Evolutionary conservation across 2,888 invertebrate genomes (phyloP).

Genomic region (Phoenoteleia sp.): DNA sequence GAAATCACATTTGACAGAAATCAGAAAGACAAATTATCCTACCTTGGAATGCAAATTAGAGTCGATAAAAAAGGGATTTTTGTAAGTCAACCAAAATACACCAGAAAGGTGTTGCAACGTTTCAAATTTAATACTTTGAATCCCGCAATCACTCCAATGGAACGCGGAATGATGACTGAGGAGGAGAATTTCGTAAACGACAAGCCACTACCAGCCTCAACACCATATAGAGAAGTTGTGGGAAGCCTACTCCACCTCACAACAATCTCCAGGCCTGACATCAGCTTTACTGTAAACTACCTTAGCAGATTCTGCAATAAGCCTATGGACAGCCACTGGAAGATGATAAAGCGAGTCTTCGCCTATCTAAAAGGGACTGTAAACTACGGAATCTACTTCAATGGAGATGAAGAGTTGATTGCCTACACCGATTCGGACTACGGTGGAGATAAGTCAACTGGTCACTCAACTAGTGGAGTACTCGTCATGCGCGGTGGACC

Average conservation of each 20-base stretch:
- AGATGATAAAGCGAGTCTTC: slow-evolving; percentile 70
- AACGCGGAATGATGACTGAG: slow-evolving; percentile 75
- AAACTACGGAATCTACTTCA: slow-evolving; percentile 74
- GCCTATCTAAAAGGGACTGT: slow-evolving; percentile 69
- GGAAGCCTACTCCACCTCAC: slow-evolving; percentile 66
- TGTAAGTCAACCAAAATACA: slow-evolving; percentile 76
- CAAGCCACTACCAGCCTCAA: slow-evolving; percentile 38
- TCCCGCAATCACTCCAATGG: slow-evolving; percentile 74
- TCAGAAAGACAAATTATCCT: slow-evolving; percentile 51
- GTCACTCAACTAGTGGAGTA: background rate
- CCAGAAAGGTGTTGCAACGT: slow-evolving; percentile 54
- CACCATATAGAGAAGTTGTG: slow-evolving; percentile 69
- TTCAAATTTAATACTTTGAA: slow-evolving; percentile 20
- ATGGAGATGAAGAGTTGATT: too few relatives aligned
- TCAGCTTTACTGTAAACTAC: slow-evolving; percentile 52
- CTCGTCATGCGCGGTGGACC: background rate
- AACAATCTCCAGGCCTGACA: slow-evolving; percentile 78
- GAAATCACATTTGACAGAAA: background rate
- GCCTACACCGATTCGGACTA: slow-evolving; percentile 71
- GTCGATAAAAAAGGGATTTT: slow-evolving; percentile 73
- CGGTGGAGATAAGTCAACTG: background rate
- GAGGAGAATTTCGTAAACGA: slow-evolving; percentile 69
- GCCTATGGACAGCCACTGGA: slow-evolving; percentile 70
- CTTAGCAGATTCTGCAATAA: slow-evolving; percentile 74
- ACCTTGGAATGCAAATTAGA: slow-evolving; percentile 77